Conservation (phyloP, 2,888 invertebrate genomes). For the Latrodectus elegans region DNA sequence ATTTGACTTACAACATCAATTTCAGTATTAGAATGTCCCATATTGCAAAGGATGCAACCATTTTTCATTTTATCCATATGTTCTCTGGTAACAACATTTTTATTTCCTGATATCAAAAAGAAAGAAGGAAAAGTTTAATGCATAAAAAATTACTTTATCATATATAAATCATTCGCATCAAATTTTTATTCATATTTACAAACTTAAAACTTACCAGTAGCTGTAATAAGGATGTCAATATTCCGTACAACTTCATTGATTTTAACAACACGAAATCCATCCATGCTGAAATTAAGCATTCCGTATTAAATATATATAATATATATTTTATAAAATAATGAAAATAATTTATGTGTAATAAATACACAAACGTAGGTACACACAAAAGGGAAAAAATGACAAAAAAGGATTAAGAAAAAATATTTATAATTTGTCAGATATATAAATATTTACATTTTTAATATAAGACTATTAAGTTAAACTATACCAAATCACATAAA, state of each 20-base stretch:
- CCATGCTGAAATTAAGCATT: slow-evolving; percentile 83
- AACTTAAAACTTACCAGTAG: slow-evolving; percentile 80
- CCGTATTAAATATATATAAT: no score
- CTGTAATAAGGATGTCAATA: slow-evolving; percentile 97
- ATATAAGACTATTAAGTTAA: no score
- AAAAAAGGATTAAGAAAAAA: background rate
- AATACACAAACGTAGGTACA: background rate
- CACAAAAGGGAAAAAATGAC: background rate
- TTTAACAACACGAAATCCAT: slow-evolving; percentile 95
- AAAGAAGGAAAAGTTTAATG: background rate
- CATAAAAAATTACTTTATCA: background rate
- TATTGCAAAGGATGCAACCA: slow-evolving; percentile 95
- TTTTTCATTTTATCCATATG: slow-evolving; percentile 98
- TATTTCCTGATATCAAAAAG: slow-evolving; percentile 80
- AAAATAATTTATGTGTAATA: background rate
- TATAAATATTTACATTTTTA: no score
- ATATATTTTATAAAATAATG: background rate
- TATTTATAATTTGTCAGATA: background rate
- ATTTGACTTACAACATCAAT: slow-evolving; percentile 84
- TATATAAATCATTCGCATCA: background rate
- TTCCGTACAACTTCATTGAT: slow-evolving; percentile 92
- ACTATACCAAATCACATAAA: no score
- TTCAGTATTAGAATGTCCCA: slow-evolving; percentile 98
- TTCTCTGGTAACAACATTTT: slow-evolving; percentile 94
- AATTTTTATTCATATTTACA: no score